Conservation (phyloP, 1,140 invertebrate species). For the Dryas iulia region DNA sequence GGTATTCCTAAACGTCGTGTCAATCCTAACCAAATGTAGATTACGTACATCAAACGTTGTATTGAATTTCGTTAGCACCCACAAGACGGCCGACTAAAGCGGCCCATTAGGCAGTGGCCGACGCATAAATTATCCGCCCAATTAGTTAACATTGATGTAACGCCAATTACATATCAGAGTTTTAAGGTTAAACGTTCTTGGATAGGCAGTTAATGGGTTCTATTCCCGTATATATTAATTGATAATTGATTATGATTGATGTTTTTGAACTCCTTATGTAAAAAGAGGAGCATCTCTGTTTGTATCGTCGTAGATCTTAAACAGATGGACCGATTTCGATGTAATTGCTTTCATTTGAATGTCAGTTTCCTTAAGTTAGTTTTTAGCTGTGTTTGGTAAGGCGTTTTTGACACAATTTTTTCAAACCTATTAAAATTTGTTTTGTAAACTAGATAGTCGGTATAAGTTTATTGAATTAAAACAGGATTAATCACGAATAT, state of each 20-base stretch:
- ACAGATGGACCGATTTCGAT: too few species aligned
- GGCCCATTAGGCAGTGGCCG: neutral
- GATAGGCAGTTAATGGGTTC: neutral
- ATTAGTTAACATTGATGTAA: neutral
- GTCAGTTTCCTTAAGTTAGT: too few species aligned
- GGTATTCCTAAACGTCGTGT: neutral
- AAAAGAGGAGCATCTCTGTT: too few species aligned
- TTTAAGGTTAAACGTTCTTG: neutral
- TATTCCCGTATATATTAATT: neutral
- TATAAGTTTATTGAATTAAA: too few species aligned
- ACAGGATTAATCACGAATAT: too few species aligned
- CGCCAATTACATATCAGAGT: neutral
- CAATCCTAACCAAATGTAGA: neutral
- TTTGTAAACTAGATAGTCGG: too few species aligned
- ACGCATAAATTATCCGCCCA: neutral
- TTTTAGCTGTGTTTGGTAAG: too few species aligned
- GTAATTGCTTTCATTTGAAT: too few species aligned
- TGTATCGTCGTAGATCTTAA: too few species aligned
- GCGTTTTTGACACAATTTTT: too few species aligned
- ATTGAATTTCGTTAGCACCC: slow-evolving; percentile 1
- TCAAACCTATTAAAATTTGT: too few species aligned
- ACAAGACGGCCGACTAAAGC: neutral
- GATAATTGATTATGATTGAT: neutral
- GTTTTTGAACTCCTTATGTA: too few species aligned
- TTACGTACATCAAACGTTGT: neutral